Percentiles rank a stretch among this genome's conserved stretches.
phyloP scores from a whole-genome alignment of 2,797 vertebrate genomes.

The Scyliorhinus canicula region DNA sequence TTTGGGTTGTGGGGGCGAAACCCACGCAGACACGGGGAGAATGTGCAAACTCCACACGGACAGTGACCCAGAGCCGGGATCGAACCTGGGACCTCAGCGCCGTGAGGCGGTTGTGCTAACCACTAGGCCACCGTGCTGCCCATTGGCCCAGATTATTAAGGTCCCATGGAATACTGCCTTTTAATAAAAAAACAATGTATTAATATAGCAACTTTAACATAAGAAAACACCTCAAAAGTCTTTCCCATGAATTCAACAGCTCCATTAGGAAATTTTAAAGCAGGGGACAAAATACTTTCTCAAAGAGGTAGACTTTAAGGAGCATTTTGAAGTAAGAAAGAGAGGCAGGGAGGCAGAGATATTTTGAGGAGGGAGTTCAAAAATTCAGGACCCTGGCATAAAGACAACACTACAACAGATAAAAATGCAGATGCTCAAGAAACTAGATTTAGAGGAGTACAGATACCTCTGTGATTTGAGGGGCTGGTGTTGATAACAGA shows the following conservation, averaged over 20 bases:
- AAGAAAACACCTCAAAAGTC: neutral
- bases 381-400: neutral
- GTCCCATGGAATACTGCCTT: neutral
- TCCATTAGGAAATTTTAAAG: neutral
- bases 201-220: neutral
- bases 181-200: neutral
- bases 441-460: neutral
- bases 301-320: neutral
- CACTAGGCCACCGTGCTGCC: no score
- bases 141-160: no score
- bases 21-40: no score
- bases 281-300: neutral
- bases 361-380: no score
- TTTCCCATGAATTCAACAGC: neutral
- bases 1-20: no score
- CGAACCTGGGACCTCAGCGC: no score
- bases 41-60: no score
- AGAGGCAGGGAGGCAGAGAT: neutral
- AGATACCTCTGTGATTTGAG: neutral
- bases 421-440: neutral
- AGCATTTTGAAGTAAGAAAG: neutral
- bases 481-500: neutral
- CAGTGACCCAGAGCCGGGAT: no score
- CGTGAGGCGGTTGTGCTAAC: no score
- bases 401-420: neutral